Base-by-base conservation (phyloP, 2,888 invertebrate genomes). In the Drosophila robusta region DNA sequence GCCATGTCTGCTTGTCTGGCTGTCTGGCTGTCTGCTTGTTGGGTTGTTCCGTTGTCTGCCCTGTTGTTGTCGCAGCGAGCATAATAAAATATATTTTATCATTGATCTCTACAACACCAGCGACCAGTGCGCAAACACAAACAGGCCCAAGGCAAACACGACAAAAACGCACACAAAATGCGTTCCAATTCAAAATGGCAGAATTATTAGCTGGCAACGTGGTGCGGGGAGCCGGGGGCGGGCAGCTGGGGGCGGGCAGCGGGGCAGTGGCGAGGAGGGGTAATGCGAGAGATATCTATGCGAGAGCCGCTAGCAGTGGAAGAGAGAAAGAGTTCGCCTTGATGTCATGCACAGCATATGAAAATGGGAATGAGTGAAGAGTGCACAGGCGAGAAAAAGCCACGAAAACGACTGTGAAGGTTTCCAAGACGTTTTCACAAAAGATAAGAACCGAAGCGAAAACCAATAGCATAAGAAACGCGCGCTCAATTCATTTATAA, bases 71-170 rank as follows among this genome's bases (percentile, higher is more conserved):
- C 62, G 73, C 54, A 69, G 57, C 45, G 70, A 58, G 78, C 80
- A 85, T 85, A 78, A 80, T 81, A 80, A 85, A 85, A 80, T 85
- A 82, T 81, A 75, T 81, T 81, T 85, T 80, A 80, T 80, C 82
- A 85, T 75, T 75, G 86, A 85, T 80, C 82, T 71, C 39, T 56
- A 58, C 61, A 56, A 46, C 61, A 47, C 32, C 58, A 49, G 65
- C 68, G 58, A 71, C 41, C 71, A 57, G 36, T 29, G 56, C 54
- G 39, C 60, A 77, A 63, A 77, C 57, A 73, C 56, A 77, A 77
- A 76, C 77, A 55, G 62, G 54, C 52, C 42, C 24, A 57, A 47
- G 45, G 60, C 78, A 77, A 75, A 75, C 72, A 75, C 50, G 60
- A 47, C 71, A 36, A 55, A 52, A 29, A 29, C 42, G 54, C 65